Percentiles rank a stretch among this genome's conserved stretches.
phyloP scores from a whole-genome alignment of 2,888 invertebrate genomes.

The Syrista parreyssii region DNA sequence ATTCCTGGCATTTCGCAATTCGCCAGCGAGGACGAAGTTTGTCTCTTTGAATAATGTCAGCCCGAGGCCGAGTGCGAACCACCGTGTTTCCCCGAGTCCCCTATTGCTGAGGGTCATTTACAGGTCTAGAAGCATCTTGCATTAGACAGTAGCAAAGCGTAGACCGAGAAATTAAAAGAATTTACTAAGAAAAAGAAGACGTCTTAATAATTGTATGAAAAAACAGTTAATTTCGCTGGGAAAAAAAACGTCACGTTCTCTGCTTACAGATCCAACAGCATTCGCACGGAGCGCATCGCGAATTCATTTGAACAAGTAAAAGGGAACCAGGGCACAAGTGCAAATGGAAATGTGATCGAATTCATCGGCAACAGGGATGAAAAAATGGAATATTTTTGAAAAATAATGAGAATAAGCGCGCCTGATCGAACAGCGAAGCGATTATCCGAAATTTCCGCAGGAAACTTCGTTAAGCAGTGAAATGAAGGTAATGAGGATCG shows the following conservation, averaged over 20 bases:
- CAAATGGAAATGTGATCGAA: too few relatives aligned
- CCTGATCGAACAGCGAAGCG: too few relatives aligned
- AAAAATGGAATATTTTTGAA: too few relatives aligned
- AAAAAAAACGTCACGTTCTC: conserved; percentile 33
- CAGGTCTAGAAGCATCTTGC: too few relatives aligned
- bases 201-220: conserved; percentile 10
- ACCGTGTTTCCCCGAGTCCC: conserved; percentile 3
- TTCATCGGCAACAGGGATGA: too few relatives aligned
- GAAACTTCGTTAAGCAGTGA: not conserved
- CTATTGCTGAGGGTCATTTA: too few relatives aligned
- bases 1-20: not conserved
- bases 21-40: conserved; percentile 12
- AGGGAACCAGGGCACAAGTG: too few relatives aligned
- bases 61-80: conserved; percentile 21
- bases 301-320: too few relatives aligned
- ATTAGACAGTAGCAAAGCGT: not conserved
- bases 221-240: too few relatives aligned
- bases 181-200: conserved; percentile 17
- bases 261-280: conserved; percentile 18
- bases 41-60: not conserved
- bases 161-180: conserved; percentile 19
- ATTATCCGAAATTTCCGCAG: not conserved
- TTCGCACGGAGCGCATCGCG: too few relatives aligned
- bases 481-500: conserved; percentile 12
- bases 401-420: too few relatives aligned